Evolutionary conservation across 2,888 invertebrate species (phyloP).

Genomic region (Chloromyia formosa): DNA sequence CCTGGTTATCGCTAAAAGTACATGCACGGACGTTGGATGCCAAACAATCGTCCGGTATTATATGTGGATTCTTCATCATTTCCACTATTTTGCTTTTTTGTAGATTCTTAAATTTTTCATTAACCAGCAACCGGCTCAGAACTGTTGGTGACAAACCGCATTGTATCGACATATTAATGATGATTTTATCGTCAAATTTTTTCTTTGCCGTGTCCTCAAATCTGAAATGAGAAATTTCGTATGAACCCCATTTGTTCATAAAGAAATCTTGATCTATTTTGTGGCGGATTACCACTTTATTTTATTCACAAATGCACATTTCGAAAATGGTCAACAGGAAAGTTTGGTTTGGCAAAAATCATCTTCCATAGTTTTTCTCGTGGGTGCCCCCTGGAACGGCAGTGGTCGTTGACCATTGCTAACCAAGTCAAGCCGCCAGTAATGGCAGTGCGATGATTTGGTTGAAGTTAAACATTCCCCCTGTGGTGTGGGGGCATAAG

Average conservation of each 20-base stretch:
- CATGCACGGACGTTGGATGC: constrained; percentile 68
- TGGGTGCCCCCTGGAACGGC: too few relatives aligned
- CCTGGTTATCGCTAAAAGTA: constrained; percentile 81
- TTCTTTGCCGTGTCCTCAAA: constrained; percentile 23
- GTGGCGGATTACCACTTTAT: too few relatives aligned
- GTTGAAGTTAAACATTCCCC: too few relatives aligned
- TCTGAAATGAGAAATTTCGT: constrained; percentile 13
- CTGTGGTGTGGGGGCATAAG: too few relatives aligned
- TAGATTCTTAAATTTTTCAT: constrained; percentile 56
- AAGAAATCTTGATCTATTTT: too few relatives aligned
- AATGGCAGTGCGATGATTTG: too few relatives aligned
- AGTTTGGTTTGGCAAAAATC: too few relatives aligned
- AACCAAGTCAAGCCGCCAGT: too few relatives aligned
- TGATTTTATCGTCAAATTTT: constrained; percentile 50
- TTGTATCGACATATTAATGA: constrained; percentile 56
- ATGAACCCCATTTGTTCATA: too few relatives aligned
- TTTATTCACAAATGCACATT: too few relatives aligned
- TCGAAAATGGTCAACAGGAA: constrained; percentile 3
- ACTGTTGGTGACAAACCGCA: constrained; percentile 57
- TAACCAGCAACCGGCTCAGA: constrained; percentile 58
- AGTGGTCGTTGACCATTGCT: too few relatives aligned
- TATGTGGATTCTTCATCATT: constrained; percentile 58
- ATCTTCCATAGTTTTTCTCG: too few relatives aligned
- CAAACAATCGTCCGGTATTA: constrained; percentile 57
- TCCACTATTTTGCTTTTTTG: constrained; percentile 56